A percentile compares a stretch with the other conserved stretches of the same genome.
Evolutionary conservation across 2,113 vertebrate genomes (phyloP).

Genomic region (Lycocorax pyrrhopterus): DNA sequence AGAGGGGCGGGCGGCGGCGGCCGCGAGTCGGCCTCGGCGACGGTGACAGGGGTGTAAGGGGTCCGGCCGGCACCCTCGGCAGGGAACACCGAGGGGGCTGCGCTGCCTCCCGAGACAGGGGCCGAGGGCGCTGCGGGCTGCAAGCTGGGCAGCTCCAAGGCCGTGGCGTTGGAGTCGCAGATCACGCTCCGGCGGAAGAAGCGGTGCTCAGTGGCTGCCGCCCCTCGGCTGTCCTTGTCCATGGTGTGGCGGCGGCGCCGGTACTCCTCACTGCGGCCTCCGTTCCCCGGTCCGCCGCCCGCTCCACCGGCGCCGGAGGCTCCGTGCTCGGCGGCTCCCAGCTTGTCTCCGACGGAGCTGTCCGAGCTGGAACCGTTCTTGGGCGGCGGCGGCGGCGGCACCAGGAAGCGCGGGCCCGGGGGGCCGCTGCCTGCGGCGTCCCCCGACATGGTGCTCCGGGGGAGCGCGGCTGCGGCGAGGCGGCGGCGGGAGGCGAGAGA

Average conservation of each 20-base stretch:
- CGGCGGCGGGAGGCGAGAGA: not conserved
- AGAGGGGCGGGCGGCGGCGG: not conserved
- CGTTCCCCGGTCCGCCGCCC: conserved; percentile 2
- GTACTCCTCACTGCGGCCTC: conserved; percentile 76
- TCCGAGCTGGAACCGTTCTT: conserved; percentile 92
- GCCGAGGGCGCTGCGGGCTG: conserved; percentile 74
- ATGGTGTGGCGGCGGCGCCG: conserved; percentile 93
- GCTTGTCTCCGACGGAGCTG: conserved; percentile 80
- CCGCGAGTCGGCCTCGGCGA: not conserved
- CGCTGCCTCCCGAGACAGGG: conserved; percentile 26
- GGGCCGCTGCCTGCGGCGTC: conserved; percentile 51
- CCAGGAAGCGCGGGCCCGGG: conserved; percentile 68
- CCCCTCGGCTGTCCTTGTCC: conserved; percentile 91
- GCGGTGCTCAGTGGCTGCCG: conserved; percentile 84
- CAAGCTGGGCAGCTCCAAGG: conserved; percentile 90
- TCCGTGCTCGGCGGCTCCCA: conserved; percentile 56
- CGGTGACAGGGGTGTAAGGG: not conserved
- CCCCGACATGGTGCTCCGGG: conserved; percentile 66
- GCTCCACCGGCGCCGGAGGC: not conserved
- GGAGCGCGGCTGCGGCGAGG: not conserved
- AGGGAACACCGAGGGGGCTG: conserved; percentile 34
- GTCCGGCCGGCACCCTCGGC: conserved; percentile 14
- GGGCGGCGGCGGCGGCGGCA: conserved; percentile 80
- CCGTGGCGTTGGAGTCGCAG: conserved; percentile 94
- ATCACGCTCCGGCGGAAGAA: conserved; percentile 97